phyloP scores from a whole-genome alignment of 2,888 invertebrate genomes.

The Drymonia ruficornis region DNA sequence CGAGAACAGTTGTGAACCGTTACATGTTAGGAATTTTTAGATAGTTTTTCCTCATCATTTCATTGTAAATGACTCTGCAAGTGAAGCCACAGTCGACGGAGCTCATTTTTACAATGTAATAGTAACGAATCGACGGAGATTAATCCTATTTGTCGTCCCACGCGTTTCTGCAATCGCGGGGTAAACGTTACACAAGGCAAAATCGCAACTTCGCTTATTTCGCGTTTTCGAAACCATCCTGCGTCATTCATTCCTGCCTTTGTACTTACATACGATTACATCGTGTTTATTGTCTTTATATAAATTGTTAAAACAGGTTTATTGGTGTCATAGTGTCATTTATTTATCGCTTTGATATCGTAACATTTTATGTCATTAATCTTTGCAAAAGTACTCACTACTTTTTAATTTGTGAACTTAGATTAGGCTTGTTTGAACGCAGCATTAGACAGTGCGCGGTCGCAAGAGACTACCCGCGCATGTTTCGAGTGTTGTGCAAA shows the following conservation, averaged over 20 bases:
- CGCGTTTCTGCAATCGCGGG: slow-evolving; percentile 78
- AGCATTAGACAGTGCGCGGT: slow-evolving; percentile 31
- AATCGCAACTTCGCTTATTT: slow-evolving; percentile 83
- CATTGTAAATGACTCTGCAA: slow-evolving; percentile 23
- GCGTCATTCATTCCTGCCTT: slow-evolving; percentile 76
- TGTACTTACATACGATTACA: slow-evolving; percentile 56
- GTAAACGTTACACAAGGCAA: slow-evolving; percentile 77
- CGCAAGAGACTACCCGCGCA: slow-evolving; percentile 59
- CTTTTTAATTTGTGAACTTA: background rate
- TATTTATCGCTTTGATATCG: background rate
- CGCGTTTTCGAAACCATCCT: slow-evolving; percentile 82
- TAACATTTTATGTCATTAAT: background rate
- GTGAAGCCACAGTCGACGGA: slow-evolving; percentile 16
- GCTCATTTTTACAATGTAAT: slow-evolving; percentile 46
- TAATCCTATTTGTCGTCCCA: slow-evolving; percentile 81
- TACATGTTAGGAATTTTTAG: slow-evolving; percentile 15
- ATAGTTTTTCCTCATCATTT: slow-evolving; percentile 29
- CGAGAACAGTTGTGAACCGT: slow-evolving; percentile 12
- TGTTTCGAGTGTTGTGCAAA: slow-evolving; percentile 69
- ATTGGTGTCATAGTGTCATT: slow-evolving; percentile 35
- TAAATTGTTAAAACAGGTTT: slow-evolving; percentile 40
- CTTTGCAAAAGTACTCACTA: background rate
- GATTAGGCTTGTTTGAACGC: background rate
- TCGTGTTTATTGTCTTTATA: slow-evolving; percentile 47
- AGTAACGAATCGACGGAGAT: slow-evolving; percentile 65